These are phyloP conservation scores for Archaeoteleia sp. DNA, from an alignment of 2,888 invertebrate genomes.

Conservation along the genomic window DNA sequence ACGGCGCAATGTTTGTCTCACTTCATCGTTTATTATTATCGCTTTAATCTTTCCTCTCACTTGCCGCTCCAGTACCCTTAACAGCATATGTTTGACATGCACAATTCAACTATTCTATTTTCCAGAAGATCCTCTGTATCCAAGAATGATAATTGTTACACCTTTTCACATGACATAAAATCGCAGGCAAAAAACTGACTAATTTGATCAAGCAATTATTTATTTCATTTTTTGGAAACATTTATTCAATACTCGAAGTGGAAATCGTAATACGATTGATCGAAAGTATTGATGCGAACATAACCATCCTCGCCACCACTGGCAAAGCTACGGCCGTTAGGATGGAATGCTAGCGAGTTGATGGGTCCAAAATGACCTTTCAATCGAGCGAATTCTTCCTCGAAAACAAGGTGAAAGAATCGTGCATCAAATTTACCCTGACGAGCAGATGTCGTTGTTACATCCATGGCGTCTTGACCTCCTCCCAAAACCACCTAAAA, in stretches of 20 bases:
- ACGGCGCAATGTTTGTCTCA: too few relatives aligned
- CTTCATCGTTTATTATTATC: too few relatives aligned
- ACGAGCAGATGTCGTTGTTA: conserved; percentile 94
- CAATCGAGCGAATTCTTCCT: conserved; percentile 88
- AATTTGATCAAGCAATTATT: too few relatives aligned
- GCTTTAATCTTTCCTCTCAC: too few relatives aligned
- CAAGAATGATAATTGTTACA: too few relatives aligned
- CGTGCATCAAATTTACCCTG: conserved; percentile 97
- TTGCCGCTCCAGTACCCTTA: too few relatives aligned
- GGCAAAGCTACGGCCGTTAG: conserved; percentile 96
- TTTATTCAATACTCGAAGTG: conserved; percentile 86
- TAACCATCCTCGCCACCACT: conserved; percentile 99
- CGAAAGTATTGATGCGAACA: conserved; percentile 96
- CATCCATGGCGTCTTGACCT: conserved; percentile 99
- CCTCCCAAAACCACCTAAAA: conserved; percentile 92
- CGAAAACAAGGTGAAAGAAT: conserved; percentile 84
- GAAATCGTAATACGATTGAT: conserved; percentile 96
- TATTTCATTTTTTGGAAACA: conserved; percentile 38
- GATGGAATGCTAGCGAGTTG: conserved; percentile 98
- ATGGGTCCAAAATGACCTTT: conserved; percentile 99
- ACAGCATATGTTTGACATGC: too few relatives aligned
- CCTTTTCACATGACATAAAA: too few relatives aligned
- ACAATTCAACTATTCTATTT: too few relatives aligned
- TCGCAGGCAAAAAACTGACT: too few relatives aligned
- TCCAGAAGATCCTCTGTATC: too few relatives aligned